phyloP scores from a whole-genome alignment of 2,888 invertebrate genomes.

The Xanthia icteritia region DNA sequence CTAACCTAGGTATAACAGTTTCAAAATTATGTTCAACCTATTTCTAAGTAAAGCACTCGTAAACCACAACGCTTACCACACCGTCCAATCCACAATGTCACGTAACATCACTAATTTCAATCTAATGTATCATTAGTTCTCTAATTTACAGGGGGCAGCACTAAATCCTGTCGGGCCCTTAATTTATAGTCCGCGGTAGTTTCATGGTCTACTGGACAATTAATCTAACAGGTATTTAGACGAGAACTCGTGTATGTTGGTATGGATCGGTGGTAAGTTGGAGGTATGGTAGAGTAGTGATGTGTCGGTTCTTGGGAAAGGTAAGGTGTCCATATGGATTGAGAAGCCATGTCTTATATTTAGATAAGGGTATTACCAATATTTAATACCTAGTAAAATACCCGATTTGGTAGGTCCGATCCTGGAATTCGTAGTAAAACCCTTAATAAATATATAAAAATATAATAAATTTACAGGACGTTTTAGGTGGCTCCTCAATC shows the following conservation, averaged over 20 bases:
- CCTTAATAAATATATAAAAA: no score
- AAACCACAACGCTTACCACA: not conserved
- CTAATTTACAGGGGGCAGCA: conserved; percentile 64
- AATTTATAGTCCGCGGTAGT: conserved; percentile 67
- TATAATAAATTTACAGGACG: no score
- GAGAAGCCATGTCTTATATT: no score
- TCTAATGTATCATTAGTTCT: conserved; percentile 67
- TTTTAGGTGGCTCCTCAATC: no score
- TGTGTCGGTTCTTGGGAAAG: not conserved
- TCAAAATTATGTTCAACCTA: not conserved
- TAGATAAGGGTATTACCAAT: no score
- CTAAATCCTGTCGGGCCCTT: conserved; percentile 66
- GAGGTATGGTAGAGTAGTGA: not conserved
- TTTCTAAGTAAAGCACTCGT: not conserved
- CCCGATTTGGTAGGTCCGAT: no score
- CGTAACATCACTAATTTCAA: conserved; percentile 59
- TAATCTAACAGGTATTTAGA: conserved; percentile 63
- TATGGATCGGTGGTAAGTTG: not conserved
- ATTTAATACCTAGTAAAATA: no score
- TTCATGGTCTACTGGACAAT: conserved; percentile 58
- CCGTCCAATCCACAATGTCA: conserved; percentile 4
- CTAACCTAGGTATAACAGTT: not conserved
- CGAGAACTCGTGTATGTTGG: conserved; percentile 29
- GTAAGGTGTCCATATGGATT: no score
- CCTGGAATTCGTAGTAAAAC: no score